A percentile compares a stretch with the other conserved stretches of the same genome.
Conservation (phyloP, 1,140 invertebrate genomes). For the Bradysia coprophila region DNA sequence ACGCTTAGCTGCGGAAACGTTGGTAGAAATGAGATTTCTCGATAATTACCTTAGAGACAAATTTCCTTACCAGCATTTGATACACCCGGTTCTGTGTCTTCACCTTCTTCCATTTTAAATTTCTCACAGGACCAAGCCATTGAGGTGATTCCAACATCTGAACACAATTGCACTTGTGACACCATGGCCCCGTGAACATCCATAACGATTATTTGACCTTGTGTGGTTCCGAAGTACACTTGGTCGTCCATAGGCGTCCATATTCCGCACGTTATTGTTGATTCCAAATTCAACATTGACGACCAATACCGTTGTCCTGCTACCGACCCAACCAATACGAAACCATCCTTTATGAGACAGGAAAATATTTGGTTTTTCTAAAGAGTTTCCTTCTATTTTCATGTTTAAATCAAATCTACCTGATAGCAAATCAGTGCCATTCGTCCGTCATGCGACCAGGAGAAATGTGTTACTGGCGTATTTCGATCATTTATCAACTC, state of each 20-base stretch:
- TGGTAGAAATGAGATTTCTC: conserved; percentile 2
- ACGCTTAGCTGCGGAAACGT: conserved; percentile 27
- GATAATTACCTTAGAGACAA: background rate
- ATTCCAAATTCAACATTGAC: conserved; percentile 86
- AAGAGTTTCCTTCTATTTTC: background rate
- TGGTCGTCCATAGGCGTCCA: conserved; percentile 97
- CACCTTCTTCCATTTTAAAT: conserved; percentile 93
- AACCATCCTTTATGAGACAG: conserved; percentile 53
- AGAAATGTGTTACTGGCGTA: conserved; percentile 90
- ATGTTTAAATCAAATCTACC: conserved; percentile 28
- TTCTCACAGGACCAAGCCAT: conserved; percentile 96
- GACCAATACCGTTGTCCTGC: conserved; percentile 97
- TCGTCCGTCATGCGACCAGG: conserved; percentile 95
- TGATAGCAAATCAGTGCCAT: conserved; percentile 98
- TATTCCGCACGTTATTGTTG: conserved; percentile 85
- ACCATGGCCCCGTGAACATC: conserved; percentile 91
- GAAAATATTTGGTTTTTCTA: conserved; percentile 3
- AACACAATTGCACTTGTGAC: conserved; percentile 65
- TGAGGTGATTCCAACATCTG: conserved; percentile 62
- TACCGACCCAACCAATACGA: conserved; percentile 89
- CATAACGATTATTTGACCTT: conserved; percentile 87
- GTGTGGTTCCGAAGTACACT: conserved; percentile 89
- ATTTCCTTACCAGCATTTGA: conserved; percentile 23
- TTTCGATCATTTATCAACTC: conserved; percentile 96
- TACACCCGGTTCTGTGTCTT: conserved; percentile 40